phyloP scores from a whole-genome alignment of 1,140 invertebrate genomes.

The Drosophila sechellia region DNA sequence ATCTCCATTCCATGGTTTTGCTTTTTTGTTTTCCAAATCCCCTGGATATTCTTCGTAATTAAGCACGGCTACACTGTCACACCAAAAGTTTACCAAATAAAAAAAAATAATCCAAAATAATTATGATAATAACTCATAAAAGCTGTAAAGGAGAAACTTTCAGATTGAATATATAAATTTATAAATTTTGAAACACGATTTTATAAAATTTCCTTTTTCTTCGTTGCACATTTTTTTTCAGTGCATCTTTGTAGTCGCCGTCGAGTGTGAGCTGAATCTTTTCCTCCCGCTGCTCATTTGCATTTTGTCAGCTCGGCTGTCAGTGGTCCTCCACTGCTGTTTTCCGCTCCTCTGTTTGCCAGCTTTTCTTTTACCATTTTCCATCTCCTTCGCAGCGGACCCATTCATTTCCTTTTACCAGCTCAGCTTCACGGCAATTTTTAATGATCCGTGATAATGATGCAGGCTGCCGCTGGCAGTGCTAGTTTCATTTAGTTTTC shows the following conservation, averaged over 20 bases:
- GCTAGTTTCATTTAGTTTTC: constrained; percentile 54
- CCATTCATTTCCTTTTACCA: constrained; percentile 52
- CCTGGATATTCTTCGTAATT: constrained; percentile 74
- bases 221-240: background rate
- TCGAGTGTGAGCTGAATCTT: constrained; percentile 25
- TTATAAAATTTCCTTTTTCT: too few relatives aligned
- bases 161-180: too few relatives aligned
- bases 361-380: constrained; percentile 14
- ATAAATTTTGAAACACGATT: too few relatives aligned
- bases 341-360: constrained; percentile 13
- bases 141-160: too few relatives aligned
- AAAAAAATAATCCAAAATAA: too few relatives aligned
- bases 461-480: constrained; percentile 58
- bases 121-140: too few relatives aligned
- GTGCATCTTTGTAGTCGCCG: constrained; percentile 21
- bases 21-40: constrained; percentile 22
- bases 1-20: constrained; percentile 14
- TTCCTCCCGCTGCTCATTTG: constrained; percentile 66
- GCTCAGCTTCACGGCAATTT: constrained; percentile 57
- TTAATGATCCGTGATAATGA: constrained; percentile 83
- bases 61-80: constrained; percentile 29
- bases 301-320: constrained; percentile 61
- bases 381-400: background rate
- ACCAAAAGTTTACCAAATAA: too few relatives aligned
- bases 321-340: constrained; percentile 37